Base-by-base conservation (phyloP, 2,113 vertebrate species). In the Urocynchramus pylzowi region DNA sequence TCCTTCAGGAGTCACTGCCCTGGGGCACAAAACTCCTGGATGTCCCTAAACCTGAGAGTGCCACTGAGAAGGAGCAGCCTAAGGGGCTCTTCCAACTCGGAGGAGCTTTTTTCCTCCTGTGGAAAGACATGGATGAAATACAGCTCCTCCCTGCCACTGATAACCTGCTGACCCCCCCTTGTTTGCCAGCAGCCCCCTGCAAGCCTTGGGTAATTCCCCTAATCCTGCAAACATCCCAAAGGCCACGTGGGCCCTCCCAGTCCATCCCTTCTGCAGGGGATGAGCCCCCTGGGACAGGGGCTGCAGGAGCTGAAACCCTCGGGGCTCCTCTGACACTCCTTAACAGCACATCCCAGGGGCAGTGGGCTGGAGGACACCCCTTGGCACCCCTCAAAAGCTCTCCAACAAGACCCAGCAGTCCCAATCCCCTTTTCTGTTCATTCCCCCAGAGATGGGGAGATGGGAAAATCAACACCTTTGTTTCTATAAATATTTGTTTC, bases 201-300 rank as follows among this genome's bases (percentile, higher is more conserved):
- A 50, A 54, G 84, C 47, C 71, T 54, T 35, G 52, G 49, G 35
- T 78, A 95, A 97, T 94, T 91, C 78, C 81, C 53, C 86, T 96
- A 96, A 97, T 93, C 91, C 76, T 31, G 33, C 6, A 6, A 63
- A 92, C 74, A 79, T 89, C 87, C 87, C 16, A 8, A 45, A 82
- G 9, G 65, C 80, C 92, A 39, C 50, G 42, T 56, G 94, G 79
- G 42, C 30, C 22, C 59, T 68, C 52, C 31, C n/a, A 39, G 24
- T 5, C 69, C 67, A 9, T 57, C 35, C 44, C 65, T 67, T 28
- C 45, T 2, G 5, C 44, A 26, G 2, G 2, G 64, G 71, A 54
- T 27, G 49, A 84, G 42, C n/a, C n/a, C n/a, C n/a, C n/a, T n/a
- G n/a, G 49, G 30, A 68, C 19, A 44, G 9, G 74, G 64, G 85